A percentile compares a stretch with the other conserved stretches of the same genome.
Conservation (phyloP, 2,113 vertebrate species). For the Nematolebias whitei region DNA sequence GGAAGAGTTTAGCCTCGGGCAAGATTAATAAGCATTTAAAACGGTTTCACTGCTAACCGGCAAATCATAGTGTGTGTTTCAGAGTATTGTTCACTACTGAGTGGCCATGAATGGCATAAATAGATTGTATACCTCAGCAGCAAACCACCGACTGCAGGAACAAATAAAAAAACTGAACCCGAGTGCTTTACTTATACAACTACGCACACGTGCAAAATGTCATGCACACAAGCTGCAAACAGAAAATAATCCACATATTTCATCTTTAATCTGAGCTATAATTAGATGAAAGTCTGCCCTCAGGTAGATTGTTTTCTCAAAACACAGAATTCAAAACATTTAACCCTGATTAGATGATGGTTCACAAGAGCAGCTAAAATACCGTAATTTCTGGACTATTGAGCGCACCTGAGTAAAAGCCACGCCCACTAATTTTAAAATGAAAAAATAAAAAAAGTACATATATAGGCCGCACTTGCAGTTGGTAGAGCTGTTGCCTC, state of each 20-base stretch:
- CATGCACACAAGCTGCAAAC: neutral
- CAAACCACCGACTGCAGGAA: constrained; percentile 46
- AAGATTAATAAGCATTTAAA: constrained; percentile 83
- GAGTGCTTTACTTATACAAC: constrained; percentile 38
- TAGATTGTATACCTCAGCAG: constrained; percentile 67
- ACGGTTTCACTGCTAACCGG: constrained; percentile 79
- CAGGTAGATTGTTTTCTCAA: constrained; percentile 42
- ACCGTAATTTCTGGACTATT: too few species aligned
- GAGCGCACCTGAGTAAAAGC: too few species aligned
- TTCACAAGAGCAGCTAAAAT: constrained; percentile 56
- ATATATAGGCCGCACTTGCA: too few species aligned
- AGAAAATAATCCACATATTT: constrained; percentile 14
- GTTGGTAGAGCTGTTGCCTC: too few species aligned
- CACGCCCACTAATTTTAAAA: too few species aligned
- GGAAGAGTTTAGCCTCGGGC: constrained; percentile 71
- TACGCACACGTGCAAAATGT: constrained; percentile 23
- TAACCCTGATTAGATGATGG: constrained; percentile 75
- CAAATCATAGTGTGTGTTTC: constrained; percentile 76
- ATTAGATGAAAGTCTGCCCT: constrained; percentile 72
- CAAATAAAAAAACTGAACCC: constrained; percentile 59
- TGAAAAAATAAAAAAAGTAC: too few species aligned
- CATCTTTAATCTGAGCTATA: constrained; percentile 60
- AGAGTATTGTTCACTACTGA: constrained; percentile 79
- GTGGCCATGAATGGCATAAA: constrained; percentile 78
- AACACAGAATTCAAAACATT: constrained; percentile 71